Evolutionary conservation across 2,888 invertebrate species (phyloP).

Genomic region (Nasonovia ribisnigri): DNA sequence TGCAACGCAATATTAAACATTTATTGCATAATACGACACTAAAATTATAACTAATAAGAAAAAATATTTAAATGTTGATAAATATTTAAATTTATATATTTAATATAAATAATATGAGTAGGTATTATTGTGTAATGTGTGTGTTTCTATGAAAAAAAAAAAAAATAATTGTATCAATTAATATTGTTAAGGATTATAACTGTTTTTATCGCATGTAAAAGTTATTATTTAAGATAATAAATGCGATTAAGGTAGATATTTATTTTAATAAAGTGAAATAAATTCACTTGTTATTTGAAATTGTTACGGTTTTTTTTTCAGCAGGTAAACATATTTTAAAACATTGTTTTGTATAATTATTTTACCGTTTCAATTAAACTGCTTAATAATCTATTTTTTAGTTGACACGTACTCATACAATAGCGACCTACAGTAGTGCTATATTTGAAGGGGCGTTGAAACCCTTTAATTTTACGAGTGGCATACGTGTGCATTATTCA

Average conservation of each 20-base stretch:
- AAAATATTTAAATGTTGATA: too few species aligned
- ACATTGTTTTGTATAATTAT: slow-evolving; percentile 23
- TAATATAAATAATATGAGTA: background rate
- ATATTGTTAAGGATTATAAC: background rate
- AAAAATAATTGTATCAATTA: background rate
- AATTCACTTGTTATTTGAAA: background rate
- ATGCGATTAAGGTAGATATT: too few species aligned
- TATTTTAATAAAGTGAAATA: background rate
- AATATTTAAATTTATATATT: too few species aligned
- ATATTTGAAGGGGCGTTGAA: background rate
- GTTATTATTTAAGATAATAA: background rate
- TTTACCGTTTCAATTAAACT: slow-evolving; percentile 24
- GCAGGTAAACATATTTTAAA: slow-evolving; percentile 17
- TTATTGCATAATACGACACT: background rate
- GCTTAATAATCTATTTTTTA: slow-evolving; percentile 38
- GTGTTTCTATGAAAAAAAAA: background rate
- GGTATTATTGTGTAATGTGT: background rate
- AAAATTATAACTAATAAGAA: too few species aligned
- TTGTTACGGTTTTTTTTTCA: background rate
- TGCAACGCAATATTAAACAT: background rate
- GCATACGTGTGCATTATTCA: slow-evolving; percentile 54
- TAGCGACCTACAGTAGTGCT: background rate
- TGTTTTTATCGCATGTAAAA: background rate
- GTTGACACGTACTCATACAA: slow-evolving; percentile 25
- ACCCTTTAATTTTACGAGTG: slow-evolving; percentile 39